Conservation (phyloP, 2,113 vertebrate species). For the Dasypus novemcinctus region DNA sequence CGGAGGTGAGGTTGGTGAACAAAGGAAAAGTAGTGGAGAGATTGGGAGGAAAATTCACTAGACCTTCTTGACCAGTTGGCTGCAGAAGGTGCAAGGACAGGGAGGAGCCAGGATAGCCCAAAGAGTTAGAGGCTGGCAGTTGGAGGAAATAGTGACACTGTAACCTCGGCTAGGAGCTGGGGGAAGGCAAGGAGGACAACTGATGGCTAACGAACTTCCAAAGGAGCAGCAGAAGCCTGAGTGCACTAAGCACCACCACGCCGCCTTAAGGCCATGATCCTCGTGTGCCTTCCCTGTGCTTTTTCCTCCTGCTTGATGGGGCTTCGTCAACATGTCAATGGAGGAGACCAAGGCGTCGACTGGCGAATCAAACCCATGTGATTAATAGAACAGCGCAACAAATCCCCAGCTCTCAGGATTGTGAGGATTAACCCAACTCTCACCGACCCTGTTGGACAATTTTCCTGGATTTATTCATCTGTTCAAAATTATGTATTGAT, state of each 20-base stretch:
- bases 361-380: neutral
- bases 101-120: neutral
- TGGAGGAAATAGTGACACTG: too few species aligned
- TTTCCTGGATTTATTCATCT: neutral
- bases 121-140: neutral
- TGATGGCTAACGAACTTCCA: neutral
- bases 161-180: neutral
- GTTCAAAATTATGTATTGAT: neutral
- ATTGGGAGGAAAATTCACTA: fast-evolving
- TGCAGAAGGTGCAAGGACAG: neutral
- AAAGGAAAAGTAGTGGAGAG: neutral
- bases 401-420: neutral
- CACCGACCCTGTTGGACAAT: neutral
- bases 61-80: fast-evolving
- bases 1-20: neutral
- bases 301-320: neutral
- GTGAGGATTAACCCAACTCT: neutral
- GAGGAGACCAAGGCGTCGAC: neutral
- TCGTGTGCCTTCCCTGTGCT: neutral
- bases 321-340: neutral
- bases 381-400: neutral
- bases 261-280: neutral
- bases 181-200: neutral
- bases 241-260: neutral
- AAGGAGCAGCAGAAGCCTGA: neutral